Conservation (phyloP, 2,113 vertebrate genomes). For the Myrmophylax atrothorax region DNA sequence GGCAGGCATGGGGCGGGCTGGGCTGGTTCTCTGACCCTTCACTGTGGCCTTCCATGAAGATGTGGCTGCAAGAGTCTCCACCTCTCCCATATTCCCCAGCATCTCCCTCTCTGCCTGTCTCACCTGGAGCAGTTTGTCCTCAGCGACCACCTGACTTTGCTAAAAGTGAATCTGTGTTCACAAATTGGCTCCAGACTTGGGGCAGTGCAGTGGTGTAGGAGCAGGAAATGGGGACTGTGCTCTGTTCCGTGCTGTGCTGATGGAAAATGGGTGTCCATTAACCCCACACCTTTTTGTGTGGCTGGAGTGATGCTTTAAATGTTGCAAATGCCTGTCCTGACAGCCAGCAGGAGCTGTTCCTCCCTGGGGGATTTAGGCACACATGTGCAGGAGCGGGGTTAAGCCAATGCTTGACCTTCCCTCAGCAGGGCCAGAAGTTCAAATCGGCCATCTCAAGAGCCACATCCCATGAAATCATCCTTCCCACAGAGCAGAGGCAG, state of each 20-base stretch:
- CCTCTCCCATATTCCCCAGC: neutral
- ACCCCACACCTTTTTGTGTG: neutral
- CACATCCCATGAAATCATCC: rapidly evolving
- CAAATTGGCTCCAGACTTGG: rapidly evolving
- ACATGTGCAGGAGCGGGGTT: rapidly evolving
- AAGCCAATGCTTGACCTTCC: neutral
- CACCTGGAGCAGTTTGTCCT: neutral
- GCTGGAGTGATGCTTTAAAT: neutral
- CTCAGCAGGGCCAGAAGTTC: neutral
- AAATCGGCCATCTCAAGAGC: rapidly evolving
- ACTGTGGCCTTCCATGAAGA: rapidly evolving
- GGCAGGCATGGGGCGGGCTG: neutral
- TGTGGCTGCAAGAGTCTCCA: rapidly evolving
- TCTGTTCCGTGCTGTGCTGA: neutral
- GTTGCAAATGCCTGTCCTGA: rapidly evolving
- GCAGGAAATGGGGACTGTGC: neutral
- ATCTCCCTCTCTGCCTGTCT: neutral
- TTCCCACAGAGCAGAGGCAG: rapidly evolving
- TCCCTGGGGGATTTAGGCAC: neutral
- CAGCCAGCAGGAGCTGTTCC: neutral
- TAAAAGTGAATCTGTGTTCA: rapidly evolving
- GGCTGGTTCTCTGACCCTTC: neutral
- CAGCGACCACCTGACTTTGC: rapidly evolving
- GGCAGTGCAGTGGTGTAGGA: rapidly evolving
- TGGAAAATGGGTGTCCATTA: rapidly evolving